Conservation (phyloP, 2,113 vertebrate species). For the Hirundichthys speculiger region DNA sequence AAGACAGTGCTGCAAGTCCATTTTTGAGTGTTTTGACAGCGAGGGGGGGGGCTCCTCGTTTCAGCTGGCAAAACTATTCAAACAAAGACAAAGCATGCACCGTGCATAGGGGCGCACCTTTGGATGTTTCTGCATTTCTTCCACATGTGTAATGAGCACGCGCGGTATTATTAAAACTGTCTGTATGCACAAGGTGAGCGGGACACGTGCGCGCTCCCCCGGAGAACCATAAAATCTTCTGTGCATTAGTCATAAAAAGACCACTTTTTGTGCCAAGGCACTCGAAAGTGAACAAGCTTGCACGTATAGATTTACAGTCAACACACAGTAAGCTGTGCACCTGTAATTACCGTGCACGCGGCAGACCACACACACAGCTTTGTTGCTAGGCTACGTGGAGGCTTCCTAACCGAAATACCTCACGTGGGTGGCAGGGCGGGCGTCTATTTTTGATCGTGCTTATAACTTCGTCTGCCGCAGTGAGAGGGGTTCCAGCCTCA, state of each 20-base stretch:
- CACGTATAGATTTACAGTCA: not conserved
- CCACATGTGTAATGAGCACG: slow-evolving; percentile 10
- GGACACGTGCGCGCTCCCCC: no score
- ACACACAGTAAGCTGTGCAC: not conserved
- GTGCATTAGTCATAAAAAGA: not conserved
- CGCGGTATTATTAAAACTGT: slow-evolving; percentile 37
- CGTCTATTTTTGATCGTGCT: slow-evolving; percentile 15
- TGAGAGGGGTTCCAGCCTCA: slow-evolving; percentile 12
- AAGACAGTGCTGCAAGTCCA: slow-evolving; percentile 42
- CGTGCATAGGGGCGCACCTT: no score
- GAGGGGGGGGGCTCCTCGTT: not conserved
- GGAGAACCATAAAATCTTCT: no score
- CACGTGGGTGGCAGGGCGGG: slow-evolving; percentile 36
- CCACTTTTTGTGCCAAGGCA: slow-evolving; percentile 1
- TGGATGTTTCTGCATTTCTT: not conserved
- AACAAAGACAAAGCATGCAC: not conserved
- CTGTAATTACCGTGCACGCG: slow-evolving; percentile 10
- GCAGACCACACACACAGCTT: slow-evolving; percentile 52
- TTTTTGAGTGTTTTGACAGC: slow-evolving; percentile 38
- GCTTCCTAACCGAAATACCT: slow-evolving; percentile 33
- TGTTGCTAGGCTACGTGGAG: slow-evolving; percentile 70
- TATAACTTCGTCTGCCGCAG: slow-evolving; percentile 1
- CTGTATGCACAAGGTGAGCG: slow-evolving; percentile 9
- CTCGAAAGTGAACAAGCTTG: not conserved
- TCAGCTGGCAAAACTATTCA: slow-evolving; percentile 31